phyloP scores from a whole-genome alignment of 2,113 vertebrate species.

The Oryzias celebensis region DNA sequence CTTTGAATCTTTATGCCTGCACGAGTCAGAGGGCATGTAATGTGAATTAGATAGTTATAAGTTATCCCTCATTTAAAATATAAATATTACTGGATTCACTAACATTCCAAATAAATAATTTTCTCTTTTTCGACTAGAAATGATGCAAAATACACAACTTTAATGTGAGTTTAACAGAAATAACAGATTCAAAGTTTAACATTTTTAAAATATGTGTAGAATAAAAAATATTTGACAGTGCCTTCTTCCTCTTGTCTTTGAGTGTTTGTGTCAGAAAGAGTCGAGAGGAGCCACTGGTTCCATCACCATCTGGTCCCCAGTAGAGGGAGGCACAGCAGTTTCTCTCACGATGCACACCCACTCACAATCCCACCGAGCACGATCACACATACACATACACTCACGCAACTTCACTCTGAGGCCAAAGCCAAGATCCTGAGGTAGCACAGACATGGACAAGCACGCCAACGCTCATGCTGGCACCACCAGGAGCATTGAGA shows the following conservation, averaged over 20 bases:
- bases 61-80: too few relatives aligned
- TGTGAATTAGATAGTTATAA: too few relatives aligned
- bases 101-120: too few relatives aligned
- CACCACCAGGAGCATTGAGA: slow-evolving; percentile 48
- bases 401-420: slow-evolving; percentile 15
- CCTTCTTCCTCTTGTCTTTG: slow-evolving; percentile 9
- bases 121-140: too few relatives aligned
- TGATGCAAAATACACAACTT: too few relatives aligned
- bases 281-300: slow-evolving; percentile 34
- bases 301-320: slow-evolving; percentile 67
- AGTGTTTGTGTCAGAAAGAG: slow-evolving; percentile 46
- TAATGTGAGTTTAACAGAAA: too few relatives aligned
- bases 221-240: too few relatives aligned
- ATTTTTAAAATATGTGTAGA: too few relatives aligned
- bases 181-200: too few relatives aligned
- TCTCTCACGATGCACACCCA: slow-evolving; percentile 50
- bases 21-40: too few relatives aligned
- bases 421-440: slow-evolving; percentile 58
- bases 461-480: slow-evolving; percentile 57
- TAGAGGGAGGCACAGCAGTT: slow-evolving; percentile 47
- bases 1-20: too few relatives aligned
- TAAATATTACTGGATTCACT: too few relatives aligned
- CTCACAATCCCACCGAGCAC: slow-evolving; percentile 27
- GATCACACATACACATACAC: slow-evolving; percentile 6
- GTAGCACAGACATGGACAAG: slow-evolving; percentile 35